A percentile compares a stretch with the other conserved stretches of the same genome.
Evolutionary conservation across 2,888 invertebrate species (phyloP).

Genomic region (Melinaea menophilus): DNA sequence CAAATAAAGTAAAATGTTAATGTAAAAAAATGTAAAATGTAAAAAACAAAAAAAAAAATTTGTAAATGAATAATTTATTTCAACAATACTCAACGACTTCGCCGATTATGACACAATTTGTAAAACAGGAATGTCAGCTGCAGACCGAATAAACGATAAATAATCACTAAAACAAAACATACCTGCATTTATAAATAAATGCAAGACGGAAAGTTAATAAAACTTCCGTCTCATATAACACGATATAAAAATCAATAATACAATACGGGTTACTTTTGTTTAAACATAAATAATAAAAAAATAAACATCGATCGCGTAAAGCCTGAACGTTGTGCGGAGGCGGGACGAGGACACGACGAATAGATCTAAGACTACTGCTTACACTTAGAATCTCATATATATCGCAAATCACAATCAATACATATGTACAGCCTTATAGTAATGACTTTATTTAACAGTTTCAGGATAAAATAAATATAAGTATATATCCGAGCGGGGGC

Average conservation of each 20-base stretch:
- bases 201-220: neutral
- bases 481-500: conserved; percentile 6
- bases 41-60: neutral
- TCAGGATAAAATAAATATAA: conserved; percentile 1
- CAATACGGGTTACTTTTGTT: no score
- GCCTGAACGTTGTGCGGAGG: neutral
- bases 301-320: no score
- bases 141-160: neutral
- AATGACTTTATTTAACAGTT: neutral
- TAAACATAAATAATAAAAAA: no score
- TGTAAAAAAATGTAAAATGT: neutral
- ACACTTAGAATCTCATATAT: neutral
- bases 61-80: conserved; percentile 6
- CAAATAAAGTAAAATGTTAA: no score
- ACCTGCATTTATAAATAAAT: conserved; percentile 12
- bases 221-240: neutral
- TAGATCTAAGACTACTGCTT: neutral
- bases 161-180: neutral
- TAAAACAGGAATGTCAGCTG: conserved; percentile 11
- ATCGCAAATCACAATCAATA: neutral
- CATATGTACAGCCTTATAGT: neutral
- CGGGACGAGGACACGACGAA: neutral
- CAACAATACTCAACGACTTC: conserved; percentile 11
- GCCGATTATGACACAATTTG: conserved; percentile 4
- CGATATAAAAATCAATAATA: neutral